A percentile compares a stretch with the other conserved stretches of the same genome.
Evolutionary conservation across 2,113 vertebrate species (phyloP).

Genomic region (Xiphorhynchus elegans): DNA sequence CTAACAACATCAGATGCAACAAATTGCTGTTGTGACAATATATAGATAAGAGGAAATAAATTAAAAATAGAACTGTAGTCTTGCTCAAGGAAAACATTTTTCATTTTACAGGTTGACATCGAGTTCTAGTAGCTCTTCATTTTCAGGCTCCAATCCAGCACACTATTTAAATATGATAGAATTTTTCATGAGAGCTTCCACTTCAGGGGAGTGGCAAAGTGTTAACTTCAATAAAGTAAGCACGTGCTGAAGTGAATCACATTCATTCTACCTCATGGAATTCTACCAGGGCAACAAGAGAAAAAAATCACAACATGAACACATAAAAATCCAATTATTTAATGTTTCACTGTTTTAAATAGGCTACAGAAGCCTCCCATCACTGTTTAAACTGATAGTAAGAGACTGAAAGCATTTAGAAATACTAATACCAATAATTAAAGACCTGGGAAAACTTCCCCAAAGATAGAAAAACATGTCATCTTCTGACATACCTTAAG

Average conservation of each 20-base stretch:
- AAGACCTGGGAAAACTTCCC: background rate
- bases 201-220: background rate
- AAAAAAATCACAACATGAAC: background rate
- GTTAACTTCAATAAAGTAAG: background rate
- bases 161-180: background rate
- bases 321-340: background rate
- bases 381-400: background rate
- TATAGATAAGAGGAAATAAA: background rate
- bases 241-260: background rate
- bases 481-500: slow-evolving; percentile 79
- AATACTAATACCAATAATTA: background rate
- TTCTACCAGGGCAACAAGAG: background rate
- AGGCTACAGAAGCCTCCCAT: background rate
- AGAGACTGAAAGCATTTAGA: background rate
- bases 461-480: background rate
- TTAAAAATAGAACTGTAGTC: background rate
- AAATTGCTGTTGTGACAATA: slow-evolving; percentile 67
- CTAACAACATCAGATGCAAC: slow-evolving; percentile 62
- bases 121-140: background rate
- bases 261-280: background rate
- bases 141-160: background rate
- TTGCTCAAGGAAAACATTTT: background rate
- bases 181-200: background rate
- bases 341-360: background rate
- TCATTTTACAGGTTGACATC: background rate